phyloP scores from a whole-genome alignment of 2,888 invertebrate genomes.

The Patella pellucida region DNA sequence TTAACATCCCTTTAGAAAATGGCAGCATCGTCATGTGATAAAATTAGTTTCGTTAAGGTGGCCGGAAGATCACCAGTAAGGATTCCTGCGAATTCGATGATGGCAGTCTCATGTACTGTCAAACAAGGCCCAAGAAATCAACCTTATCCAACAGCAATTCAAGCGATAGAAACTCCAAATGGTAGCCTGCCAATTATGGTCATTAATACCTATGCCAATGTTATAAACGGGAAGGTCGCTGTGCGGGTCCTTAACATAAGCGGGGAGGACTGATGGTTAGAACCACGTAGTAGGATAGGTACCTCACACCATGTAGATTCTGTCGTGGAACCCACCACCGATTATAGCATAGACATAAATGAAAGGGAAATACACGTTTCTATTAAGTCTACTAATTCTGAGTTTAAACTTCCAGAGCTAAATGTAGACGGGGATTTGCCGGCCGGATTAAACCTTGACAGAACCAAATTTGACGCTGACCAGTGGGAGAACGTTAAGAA shows the following conservation, averaged over 20 bases:
- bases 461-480: not conserved
- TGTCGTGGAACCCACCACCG: too few relatives aligned
- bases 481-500: not conserved
- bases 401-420: too few relatives aligned
- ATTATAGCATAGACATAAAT: not conserved
- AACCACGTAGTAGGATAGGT: too few relatives aligned
- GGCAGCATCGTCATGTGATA: too few relatives aligned
- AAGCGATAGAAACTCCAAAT: not conserved
- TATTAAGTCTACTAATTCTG: too few relatives aligned
- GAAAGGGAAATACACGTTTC: not conserved
- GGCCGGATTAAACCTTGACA: not conserved
- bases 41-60: not conserved
- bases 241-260: too few relatives aligned
- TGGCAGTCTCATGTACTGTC: not conserved
- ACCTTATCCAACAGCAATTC: too few relatives aligned
- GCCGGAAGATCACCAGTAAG: not conserved
- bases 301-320: too few relatives aligned
- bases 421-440: not conserved
- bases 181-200: conserved; percentile 1
- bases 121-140: not conserved
- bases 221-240: too few relatives aligned
- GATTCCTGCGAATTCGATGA: not conserved
- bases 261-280: too few relatives aligned
- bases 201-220: not conserved
- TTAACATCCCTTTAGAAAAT: too few relatives aligned